Evolutionary conservation across 2,888 invertebrate species (phyloP), one percentile per base, ranked within the genome.

Genomic region (Spodoptera picta): DNA sequence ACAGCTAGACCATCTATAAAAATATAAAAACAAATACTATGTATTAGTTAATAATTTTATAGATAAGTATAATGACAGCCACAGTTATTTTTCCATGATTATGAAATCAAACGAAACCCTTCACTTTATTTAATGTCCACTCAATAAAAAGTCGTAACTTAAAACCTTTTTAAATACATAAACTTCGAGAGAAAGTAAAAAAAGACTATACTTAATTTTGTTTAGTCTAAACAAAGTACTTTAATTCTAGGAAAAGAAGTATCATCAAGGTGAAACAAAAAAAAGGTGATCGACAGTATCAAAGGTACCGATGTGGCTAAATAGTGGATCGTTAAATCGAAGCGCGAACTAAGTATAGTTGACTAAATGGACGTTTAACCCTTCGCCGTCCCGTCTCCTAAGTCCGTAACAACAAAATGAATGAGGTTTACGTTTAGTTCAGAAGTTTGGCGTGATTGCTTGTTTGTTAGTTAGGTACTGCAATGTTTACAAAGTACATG

Each of bases 301-400:
- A 80, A 75, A 88, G 85, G 79, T 81, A 65, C 82, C 87, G 90
- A 86, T 73, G 43, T 69, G 73, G 66, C 72, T 83, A 84, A 88
- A 87, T 83, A 84, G 85, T 86, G 85, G 83, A 88, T 92, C 87
- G 90, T 82, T 90, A 90, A 90, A 90, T 89, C 87, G 84, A 90
- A 89, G 92, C 93, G 92, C 90, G 91, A 93, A 93, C 88, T 92
- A 92, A 92, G 79, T 90, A 92, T 91, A 90, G 88, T 76, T 79
- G 75, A 64, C 76, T 87, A 87, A 92, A 88, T 78, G 79, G 79
- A 73, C 72, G 74, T 77, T 90, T 87, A 91, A 87, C 88, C 87
- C 87, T 88, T 87, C 73, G 47, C n/a, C 59, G 23, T 50, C 60
- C 50, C 51, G 27, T 55, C 47, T 31, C 36, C 36, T 9, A 36